Evolutionary conservation across 1,140 invertebrate species (phyloP), one percentile per base, ranked within the genome.

Genomic region (Linepithema humile): DNA sequence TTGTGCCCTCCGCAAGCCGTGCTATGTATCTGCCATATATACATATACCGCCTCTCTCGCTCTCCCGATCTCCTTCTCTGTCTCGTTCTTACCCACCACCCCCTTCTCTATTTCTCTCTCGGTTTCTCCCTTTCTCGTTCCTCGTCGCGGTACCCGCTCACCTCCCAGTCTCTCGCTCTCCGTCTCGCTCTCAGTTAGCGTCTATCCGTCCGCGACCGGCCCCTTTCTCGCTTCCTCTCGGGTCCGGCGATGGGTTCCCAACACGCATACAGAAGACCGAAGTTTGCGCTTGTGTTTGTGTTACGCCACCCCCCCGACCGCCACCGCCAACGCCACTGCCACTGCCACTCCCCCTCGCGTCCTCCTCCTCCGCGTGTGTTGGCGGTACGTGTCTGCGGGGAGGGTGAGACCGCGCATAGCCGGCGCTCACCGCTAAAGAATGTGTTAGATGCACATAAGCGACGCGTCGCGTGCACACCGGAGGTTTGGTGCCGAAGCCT

Each of bases 1-100:
- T 94, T 93, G 93, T 93, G 92, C 92, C 92, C 91, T 92, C 92
- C 91, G 89, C 93, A 92, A 91, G 88, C 88, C 87, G 91, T 89
- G 90, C 90, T 91, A 91, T 92, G 92, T 93, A 92, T 91, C 90
- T 88, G 88, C 90, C 86, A 83, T 85, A 86, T 86, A 84, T 89
- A 87, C 82, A 90, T 90, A 86, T 72, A 90, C 85, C 86, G 57
- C 73, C 78, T 85, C 80, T 90, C 89, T 88, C 82, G 85, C 87
- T 89, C 86, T 89, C 85, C 86, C 60, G 45, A 38, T 82, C 26
- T 53, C 7, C n/a, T 65, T 53, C 84, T 75, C 57, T 48, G 0
- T 60, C 69, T 26, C 43, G 1, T 43, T 48, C 32, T 73, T 50
- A 26, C 48, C 35, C 43, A n/a, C 64, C 29, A 43, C 7, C 26